Base-by-base conservation (phyloP, 2,888 invertebrate species). In the Tricholauxania praeusta region DNA sequence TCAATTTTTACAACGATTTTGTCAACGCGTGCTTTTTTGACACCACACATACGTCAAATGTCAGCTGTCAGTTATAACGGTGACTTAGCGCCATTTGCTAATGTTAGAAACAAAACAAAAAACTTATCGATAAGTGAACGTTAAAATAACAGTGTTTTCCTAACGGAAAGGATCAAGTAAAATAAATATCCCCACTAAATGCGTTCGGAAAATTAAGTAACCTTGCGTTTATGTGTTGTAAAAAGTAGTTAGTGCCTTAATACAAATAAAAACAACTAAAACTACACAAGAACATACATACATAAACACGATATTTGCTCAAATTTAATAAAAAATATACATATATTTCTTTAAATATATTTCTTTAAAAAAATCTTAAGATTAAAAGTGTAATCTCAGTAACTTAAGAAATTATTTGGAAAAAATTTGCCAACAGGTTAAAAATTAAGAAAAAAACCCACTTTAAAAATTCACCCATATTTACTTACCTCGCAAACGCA, bases 301-400 rank as follows among this genome's bases (percentile, higher is more conserved):
- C 55, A 59, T 15, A 52, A 51, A 48, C 22, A 55, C 65, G 62
- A 76, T 39, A 72, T 71, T 75, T 77, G 80, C 79, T 80, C 79
- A 80, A 80, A 70, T 51, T 57, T 17, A 51, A 48, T 59, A 63
- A 15, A 47, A 19, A 12, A 62, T 32, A 62, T 15, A 17, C 7
- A 17, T 63, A 28, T 39, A 28, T 63, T 60, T 28, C 19, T 62
- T 47, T 12, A 60, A n/a, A 1, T 59, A 8, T 59, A 19, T 15
- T 12, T 52, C 65, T 15, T 66, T 2, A 66, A 10, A 62, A 53
- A 71, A 62, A 14, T 62, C 17, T 7, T 19, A 51, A 52, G 17
- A 15, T 68, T 68, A 62, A 62, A 39, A 39, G 39, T 39, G 39
- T 39, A 39, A 10, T 4, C 10, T 39, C 6, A 39, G 65, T n/a